A percentile compares a stretch with the other conserved stretches of the same genome.
Conservation (phyloP, 2,888 invertebrate genomes). For the Clusia tigrina region DNA sequence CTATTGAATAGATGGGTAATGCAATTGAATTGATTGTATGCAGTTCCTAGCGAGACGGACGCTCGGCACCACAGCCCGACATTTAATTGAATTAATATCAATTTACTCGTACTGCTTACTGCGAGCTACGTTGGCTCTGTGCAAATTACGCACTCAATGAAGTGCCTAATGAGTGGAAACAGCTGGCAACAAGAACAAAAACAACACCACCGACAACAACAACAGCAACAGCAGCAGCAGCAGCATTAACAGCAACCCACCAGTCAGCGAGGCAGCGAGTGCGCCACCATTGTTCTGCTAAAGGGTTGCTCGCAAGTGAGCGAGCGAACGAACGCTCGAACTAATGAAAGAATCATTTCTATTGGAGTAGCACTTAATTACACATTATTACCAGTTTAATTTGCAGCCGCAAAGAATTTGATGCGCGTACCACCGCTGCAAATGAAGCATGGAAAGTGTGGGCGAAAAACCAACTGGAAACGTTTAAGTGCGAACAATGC, state of each 20-base stretch:
- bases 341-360: neutral
- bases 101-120: too few species aligned
- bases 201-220: neutral
- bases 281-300: neutral
- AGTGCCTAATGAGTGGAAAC: slow-evolving; percentile 57
- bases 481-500: slow-evolving; percentile 2
- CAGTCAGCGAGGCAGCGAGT: neutral
- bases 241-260: neutral
- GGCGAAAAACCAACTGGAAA: neutral
- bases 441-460: neutral
- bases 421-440: too few species aligned
- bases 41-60: neutral
- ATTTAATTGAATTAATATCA: slow-evolving; percentile 54
- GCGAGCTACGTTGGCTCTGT: slow-evolving; percentile 53
- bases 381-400: slow-evolving; percentile 5
- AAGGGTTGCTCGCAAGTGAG: slow-evolving; percentile 4
- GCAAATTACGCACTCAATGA: slow-evolving; percentile 58
- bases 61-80: neutral
- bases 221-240: neutral
- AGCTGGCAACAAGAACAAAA: slow-evolving; percentile 52
- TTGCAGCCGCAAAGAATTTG: neutral
- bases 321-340: neutral
- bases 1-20: neutral
- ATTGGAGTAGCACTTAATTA: slow-evolving; percentile 9
- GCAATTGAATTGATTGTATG: neutral